A percentile compares a stretch with the other conserved stretches of the same genome.
Conservation (phyloP, 2,888 invertebrate species). For the Theretra japonica region DNA sequence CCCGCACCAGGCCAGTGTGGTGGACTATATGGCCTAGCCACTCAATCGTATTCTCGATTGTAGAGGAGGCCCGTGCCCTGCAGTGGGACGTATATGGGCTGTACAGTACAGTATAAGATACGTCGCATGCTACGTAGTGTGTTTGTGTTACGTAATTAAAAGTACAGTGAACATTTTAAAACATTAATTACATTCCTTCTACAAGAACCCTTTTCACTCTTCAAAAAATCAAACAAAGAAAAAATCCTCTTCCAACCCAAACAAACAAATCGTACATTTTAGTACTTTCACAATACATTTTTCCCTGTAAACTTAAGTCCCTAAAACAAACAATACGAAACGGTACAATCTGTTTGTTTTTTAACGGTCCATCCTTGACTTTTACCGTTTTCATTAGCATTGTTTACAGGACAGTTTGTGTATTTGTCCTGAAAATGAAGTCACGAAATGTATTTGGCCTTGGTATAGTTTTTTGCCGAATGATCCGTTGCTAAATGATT, state of each 20-base stretch:
- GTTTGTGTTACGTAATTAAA: no score
- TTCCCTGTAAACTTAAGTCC: background rate
- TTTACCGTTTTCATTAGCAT: slow-evolving; percentile 66
- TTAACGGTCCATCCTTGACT: slow-evolving; percentile 63
- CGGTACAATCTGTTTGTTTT: slow-evolving; percentile 41
- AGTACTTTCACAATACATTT: slow-evolving; percentile 4
- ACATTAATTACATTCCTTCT: no score
- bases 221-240: background rate
- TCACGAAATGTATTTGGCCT: slow-evolving; percentile 68
- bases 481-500: slow-evolving; percentile 47
- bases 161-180: no score
- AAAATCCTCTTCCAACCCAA: background rate
- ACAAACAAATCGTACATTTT: background rate
- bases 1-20: no score
- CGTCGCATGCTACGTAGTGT: no score
- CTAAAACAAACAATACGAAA: slow-evolving; percentile 1
- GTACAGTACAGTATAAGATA: no score
- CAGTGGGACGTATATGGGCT: no score
- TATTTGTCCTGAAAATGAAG: slow-evolving; percentile 61
- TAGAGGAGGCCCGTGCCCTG: no score
- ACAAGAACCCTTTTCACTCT: background rate
- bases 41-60: no score
- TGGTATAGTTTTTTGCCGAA: slow-evolving; percentile 48
- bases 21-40: no score
- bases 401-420: slow-evolving; percentile 56